A percentile compares a stretch with the other conserved stretches of the same genome.
These are phyloP conservation scores for Nasonovia ribisnigri DNA, from an alignment of 2,888 invertebrate genomes.

Conservation along the genomic window DNA sequence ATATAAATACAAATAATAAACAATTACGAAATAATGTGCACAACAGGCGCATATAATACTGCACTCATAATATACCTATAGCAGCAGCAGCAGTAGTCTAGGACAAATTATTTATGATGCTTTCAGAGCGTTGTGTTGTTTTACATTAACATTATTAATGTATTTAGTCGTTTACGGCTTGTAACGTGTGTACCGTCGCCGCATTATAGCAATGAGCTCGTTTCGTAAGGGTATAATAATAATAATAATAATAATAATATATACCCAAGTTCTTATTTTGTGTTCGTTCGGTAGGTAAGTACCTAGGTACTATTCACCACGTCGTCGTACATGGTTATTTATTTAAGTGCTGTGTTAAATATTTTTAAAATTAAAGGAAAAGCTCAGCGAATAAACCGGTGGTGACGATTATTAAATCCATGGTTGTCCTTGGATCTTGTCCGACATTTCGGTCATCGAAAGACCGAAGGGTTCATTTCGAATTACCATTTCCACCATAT, in stretches of 20 bases:
- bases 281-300: background rate
- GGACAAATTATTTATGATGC: slow-evolving; percentile 49
- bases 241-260: background rate
- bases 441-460: no score
- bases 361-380: background rate
- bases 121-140: slow-evolving; percentile 13
- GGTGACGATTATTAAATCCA: background rate
- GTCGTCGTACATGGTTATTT: background rate
- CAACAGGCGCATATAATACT: background rate
- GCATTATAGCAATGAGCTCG: background rate
- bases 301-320: background rate
- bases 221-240: background rate
- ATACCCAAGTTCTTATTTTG: background rate
- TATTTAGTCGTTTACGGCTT: slow-evolving; percentile 27
- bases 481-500: no score
- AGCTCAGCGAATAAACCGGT: background rate
- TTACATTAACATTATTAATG: slow-evolving; percentile 32
- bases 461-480: no score
- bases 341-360: background rate
- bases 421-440: background rate
- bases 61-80: background rate
- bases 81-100: background rate
- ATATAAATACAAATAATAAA: slow-evolving; percentile 22
- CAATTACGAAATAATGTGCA: background rate
- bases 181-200: slow-evolving; percentile 3